Evolutionary conservation across 2,888 invertebrate genomes (phyloP), one percentile per base, ranked within the genome.

Genomic region (Trachelus troglodyta): DNA sequence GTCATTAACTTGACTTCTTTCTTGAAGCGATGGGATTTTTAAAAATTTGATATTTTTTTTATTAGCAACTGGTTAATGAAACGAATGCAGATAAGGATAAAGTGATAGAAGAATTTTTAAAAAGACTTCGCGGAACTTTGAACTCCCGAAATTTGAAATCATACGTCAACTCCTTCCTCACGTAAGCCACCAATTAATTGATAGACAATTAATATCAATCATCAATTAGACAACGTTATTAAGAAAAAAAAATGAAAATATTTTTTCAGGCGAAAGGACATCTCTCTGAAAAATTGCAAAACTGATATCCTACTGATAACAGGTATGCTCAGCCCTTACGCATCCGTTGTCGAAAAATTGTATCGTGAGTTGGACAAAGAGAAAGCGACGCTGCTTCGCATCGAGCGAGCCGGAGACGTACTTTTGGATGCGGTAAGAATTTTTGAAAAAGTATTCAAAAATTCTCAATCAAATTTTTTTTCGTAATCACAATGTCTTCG

Each of bases 331-430:
- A 95, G 96, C 78, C 95, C 96, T 0, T 97, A 97, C 92, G 94
- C 96, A 80, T 93, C 94, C 80, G 96, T 96, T 80, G 96, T 97
- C 75, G 96, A 96, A 91, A 95, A 95, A 87, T 93, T 97, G 91
- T 95, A 96, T 92, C 94, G 94, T 80, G 95, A 95, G 85, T 93
- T 96, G 90, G 96, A 96, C 89, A 96, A 96, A 90, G 95, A 96
- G 87, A 95, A 95, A 88, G 95, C 96, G 76, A 97, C 97, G 81
- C 94, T 97, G 82, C 93, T 98, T 77, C 96, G 97, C 90, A 94
- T 98, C 81, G 97, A 97, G 87, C 94, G 95, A 80, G 96, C 95
- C 75, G 97, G 97, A n/a, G 97, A 97, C 92, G 97, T 97, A 11
- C 93, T 98, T 80, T 94, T 95, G 81, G 97, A 98, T 92, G 95